Percentiles rank a stretch among this genome's conserved stretches.
Evolutionary conservation across 2,888 invertebrate species (phyloP).

Genomic region (Bombylius discolor): DNA sequence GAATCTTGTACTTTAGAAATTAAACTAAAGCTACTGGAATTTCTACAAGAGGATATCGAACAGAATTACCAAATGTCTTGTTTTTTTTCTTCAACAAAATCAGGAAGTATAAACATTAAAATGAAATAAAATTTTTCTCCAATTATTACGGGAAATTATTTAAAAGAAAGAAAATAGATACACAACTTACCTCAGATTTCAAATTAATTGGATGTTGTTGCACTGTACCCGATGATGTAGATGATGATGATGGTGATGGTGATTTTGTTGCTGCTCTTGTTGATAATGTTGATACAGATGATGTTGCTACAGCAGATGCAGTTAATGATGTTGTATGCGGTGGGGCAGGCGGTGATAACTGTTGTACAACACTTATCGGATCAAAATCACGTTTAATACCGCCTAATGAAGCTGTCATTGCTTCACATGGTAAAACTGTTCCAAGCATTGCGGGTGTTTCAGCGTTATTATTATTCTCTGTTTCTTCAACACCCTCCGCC

Average conservation of each 20-base stretch:
- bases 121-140: no score
- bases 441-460: conserved; percentile 31
- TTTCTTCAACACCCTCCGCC: conserved; percentile 56
- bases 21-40: no score
- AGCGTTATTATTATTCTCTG: conserved; percentile 27
- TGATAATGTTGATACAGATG: conserved; percentile 1
- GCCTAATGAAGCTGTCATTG: conserved; percentile 31
- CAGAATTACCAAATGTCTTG: no score
- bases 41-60: no score
- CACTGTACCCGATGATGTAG: conserved; percentile 15
- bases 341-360: conserved; percentile 6
- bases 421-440: conserved; percentile 36
- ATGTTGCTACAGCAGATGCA: conserved; percentile 15
- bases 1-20: no score
- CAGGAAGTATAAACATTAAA: no score
- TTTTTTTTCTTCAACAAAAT: no score
- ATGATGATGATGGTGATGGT: conserved; percentile 18
- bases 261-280: conserved; percentile 7
- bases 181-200: conserved; percentile 22
- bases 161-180: neutral
- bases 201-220: conserved; percentile 22
- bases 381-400: conserved; percentile 34
- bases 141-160: neutral
- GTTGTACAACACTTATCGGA: conserved; percentile 17
- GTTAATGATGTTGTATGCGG: conserved; percentile 15